Evolutionary conservation across 2,113 vertebrate species (phyloP).

Genomic region (Centrocercus urophasianus): DNA sequence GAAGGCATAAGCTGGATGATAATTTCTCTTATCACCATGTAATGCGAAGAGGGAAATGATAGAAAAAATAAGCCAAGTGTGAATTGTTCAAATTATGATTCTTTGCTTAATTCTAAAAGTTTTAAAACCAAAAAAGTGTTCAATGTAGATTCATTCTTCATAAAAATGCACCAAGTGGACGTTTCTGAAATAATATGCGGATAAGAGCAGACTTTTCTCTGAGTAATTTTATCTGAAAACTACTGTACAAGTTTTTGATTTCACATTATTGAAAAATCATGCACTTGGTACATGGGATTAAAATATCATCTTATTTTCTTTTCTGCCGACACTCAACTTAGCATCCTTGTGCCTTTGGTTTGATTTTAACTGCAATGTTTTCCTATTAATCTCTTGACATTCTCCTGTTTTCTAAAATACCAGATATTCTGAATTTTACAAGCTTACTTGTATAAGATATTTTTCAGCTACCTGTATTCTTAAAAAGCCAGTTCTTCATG

Average conservation of each 20-base stretch:
- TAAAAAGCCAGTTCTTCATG: not conserved
- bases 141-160: not conserved
- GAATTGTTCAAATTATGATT: not conserved
- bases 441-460: not conserved
- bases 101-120: not conserved
- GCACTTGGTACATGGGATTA: not conserved
- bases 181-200: not conserved
- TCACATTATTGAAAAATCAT: not conserved
- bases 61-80: not conserved
- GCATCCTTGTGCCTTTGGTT: not conserved
- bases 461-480: not conserved
- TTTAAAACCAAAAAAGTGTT: not conserved
- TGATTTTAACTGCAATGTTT: not conserved
- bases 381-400: not conserved
- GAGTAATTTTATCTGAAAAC: not conserved
- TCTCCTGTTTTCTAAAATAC: not conserved
- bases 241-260: not conserved
- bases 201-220: not conserved
- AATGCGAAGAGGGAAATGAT: not conserved
- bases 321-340: not conserved
- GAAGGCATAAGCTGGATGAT: not conserved
- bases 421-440: not conserved
- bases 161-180: not conserved
- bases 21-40: not conserved
- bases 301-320: not conserved